Percentiles rank a stretch among this genome's conserved stretches.
Evolutionary conservation across 2,113 vertebrate genomes (phyloP).

Genomic region (Eudorcas thomsonii): DNA sequence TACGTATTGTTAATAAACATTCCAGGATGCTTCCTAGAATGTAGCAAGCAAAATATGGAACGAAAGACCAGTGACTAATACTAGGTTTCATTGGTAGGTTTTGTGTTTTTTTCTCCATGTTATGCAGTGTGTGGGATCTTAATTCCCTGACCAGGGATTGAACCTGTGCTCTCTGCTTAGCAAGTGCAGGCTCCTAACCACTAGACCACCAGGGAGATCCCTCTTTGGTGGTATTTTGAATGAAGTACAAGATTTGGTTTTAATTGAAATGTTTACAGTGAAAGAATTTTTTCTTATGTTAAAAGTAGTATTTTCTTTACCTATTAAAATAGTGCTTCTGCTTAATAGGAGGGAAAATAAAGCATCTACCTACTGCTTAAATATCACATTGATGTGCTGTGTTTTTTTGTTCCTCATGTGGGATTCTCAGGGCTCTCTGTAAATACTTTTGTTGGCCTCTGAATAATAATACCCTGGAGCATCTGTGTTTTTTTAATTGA

Average conservation of each 20-base stretch:
- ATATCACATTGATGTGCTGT: neutral
- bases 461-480: neutral
- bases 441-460: neutral
- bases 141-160: neutral
- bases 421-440: neutral
- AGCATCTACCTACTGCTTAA: neutral
- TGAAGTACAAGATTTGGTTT: neutral
- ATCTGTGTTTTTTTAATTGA: neutral
- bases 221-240: neutral
- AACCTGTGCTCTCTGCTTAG: neutral
- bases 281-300: neutral
- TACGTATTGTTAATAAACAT: slow-evolving; percentile 14
- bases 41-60: neutral
- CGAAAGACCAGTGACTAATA: neutral
- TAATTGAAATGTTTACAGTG: neutral
- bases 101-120: neutral
- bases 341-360: neutral
- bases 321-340: neutral
- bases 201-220: neutral
- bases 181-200: neutral
- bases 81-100: neutral
- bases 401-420: neutral
- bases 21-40: neutral
- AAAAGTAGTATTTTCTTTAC: neutral
- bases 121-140: neutral